These are phyloP conservation scores for Spheniscus humboldti DNA, from an alignment of 2,797 vertebrate species.

Conservation along the genomic window DNA sequence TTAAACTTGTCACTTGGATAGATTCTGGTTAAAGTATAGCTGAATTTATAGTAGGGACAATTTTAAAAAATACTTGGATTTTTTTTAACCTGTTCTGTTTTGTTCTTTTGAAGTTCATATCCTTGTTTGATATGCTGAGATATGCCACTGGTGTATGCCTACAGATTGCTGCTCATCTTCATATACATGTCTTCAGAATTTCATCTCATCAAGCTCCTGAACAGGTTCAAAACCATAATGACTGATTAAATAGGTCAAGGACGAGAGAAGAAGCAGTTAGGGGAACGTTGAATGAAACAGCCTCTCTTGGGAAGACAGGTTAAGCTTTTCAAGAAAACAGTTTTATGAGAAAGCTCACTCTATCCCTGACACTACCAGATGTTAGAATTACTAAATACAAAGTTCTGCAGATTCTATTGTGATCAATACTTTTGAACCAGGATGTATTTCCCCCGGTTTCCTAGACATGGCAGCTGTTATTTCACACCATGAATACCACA, in stretches of 20 bases:
- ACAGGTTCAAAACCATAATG: slow-evolving; percentile 83
- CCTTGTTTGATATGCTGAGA: slow-evolving; percentile 86
- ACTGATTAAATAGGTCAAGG: slow-evolving; percentile 89
- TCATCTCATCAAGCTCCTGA: slow-evolving; percentile 79
- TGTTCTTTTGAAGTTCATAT: slow-evolving; percentile 82
- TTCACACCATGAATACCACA: not conserved
- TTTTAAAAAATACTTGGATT: not conserved
- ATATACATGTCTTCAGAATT: slow-evolving; percentile 92
- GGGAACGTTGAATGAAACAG: slow-evolving; percentile 62
- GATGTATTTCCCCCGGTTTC: not conserved
- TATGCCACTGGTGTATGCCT: slow-evolving; percentile 91
- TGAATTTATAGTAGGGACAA: not conserved
- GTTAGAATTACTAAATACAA: slow-evolving; percentile 35
- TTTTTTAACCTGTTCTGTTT: slow-evolving; percentile 36
- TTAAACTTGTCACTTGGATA: not conserved
- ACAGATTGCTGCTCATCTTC: slow-evolving; percentile 93
- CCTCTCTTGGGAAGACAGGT: slow-evolving; percentile 47
- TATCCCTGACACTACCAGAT: slow-evolving; percentile 12
- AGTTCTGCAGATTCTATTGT: slow-evolving; percentile 19
- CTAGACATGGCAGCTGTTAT: not conserved
- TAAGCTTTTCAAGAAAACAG: slow-evolving; percentile 15
- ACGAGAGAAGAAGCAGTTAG: slow-evolving; percentile 81
- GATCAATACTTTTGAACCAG: not conserved
- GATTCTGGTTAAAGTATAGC: not conserved
- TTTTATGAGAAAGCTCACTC: not conserved